Conservation (phyloP, 2,797 vertebrate genomes). For the Amblyopsis hoosieri region DNA sequence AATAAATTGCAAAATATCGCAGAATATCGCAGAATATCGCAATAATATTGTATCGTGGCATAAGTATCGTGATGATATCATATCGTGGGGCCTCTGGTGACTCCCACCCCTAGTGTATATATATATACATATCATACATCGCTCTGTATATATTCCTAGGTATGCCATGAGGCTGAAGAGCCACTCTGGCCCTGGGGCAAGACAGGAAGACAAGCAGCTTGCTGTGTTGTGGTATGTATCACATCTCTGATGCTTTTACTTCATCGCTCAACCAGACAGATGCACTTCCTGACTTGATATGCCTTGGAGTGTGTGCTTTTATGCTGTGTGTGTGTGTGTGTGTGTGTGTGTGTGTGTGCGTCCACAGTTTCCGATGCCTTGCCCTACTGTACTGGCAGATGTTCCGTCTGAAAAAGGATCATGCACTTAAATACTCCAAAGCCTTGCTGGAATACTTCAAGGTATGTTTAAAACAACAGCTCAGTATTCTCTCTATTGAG, state of each 20-base stretch:
- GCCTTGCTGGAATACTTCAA: constrained; percentile 96
- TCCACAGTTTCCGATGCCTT: constrained; percentile 91
- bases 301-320: constrained; percentile 16
- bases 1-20: too few relatives aligned
- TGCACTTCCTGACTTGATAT: constrained; percentile 29
- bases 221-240: constrained; percentile 91
- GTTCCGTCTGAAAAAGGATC: constrained; percentile 97
- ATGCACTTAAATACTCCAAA: constrained; percentile 97
- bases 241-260: constrained; percentile 44
- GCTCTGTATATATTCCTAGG: constrained; percentile 75
- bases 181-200: constrained; percentile 88
- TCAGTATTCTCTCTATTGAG: too few relatives aligned
- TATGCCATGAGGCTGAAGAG: constrained; percentile 98
- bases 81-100: too few relatives aligned
- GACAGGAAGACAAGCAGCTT: constrained; percentile 94
- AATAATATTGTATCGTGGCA: too few relatives aligned
- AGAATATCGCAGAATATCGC: too few relatives aligned
- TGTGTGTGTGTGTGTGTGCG: constrained; percentile 47
- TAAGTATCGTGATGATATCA: too few relatives aligned
- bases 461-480: constrained; percentile 70
- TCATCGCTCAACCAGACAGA: constrained; percentile 38
- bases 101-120: too few relatives aligned
- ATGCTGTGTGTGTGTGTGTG: constrained; percentile 40
- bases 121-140: constrained; percentile 7
- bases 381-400: constrained; percentile 98